phyloP scores from a whole-genome alignment of 92 coral and sea anemone genomes.

The Phenganax stokvisi region DNA sequence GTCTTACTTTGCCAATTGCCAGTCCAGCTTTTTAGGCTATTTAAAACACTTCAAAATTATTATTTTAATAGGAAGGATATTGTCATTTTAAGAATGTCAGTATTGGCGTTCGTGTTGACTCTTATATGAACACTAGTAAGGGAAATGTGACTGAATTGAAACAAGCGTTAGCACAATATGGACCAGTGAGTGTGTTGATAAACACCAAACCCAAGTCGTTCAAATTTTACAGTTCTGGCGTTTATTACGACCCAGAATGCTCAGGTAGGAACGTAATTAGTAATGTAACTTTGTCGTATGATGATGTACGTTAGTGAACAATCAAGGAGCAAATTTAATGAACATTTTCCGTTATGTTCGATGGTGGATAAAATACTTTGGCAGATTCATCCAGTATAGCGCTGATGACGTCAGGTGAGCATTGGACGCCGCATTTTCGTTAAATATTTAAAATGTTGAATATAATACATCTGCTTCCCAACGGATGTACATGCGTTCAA shows the following conservation, averaged over 20 bases:
- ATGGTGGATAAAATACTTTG: no score
- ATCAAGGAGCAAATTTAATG: not conserved
- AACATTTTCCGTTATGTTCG: not conserved
- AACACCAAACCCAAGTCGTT: constrained; percentile 71
- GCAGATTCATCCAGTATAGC: no score
- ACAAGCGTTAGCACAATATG: constrained; percentile 79
- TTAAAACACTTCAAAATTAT: not conserved
- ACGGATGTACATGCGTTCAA: no score
- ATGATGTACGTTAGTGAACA: no score
- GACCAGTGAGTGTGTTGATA: constrained; percentile 82
- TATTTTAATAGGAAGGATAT: constrained; percentile 68
- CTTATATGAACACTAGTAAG: constrained; percentile 65
- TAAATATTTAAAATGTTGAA: no score
- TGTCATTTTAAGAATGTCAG: constrained; percentile 84
- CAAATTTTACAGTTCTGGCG: constrained; percentile 83
- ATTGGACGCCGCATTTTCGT: no score
- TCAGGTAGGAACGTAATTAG: constrained; percentile 49
- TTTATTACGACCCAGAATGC: constrained; percentile 79
- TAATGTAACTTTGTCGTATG: no score
- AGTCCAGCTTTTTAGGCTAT: no score
- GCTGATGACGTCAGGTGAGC: no score
- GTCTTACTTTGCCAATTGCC: no score
- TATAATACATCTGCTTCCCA: no score
- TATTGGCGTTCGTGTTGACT: constrained; percentile 54
- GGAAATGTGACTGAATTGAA: constrained; percentile 56